Evolutionary conservation across 2,113 vertebrate species (phyloP).

Genomic region (Gorsachius goisagi): DNA sequence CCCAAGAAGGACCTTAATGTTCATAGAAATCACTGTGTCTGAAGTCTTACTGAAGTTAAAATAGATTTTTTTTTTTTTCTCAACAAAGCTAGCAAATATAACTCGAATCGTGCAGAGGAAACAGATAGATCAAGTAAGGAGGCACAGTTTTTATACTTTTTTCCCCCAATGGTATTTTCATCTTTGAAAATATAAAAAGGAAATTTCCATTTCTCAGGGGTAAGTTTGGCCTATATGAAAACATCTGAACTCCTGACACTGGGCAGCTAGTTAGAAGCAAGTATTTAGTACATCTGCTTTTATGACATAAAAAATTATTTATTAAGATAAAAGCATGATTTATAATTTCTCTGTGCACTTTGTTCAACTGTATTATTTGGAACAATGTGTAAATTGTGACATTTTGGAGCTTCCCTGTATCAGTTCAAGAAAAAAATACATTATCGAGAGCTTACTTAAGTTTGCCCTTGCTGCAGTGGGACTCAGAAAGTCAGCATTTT

Average conservation of each 20-base stretch:
- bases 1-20: neutral
- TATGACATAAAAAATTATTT: neutral
- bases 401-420: neutral
- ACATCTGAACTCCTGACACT: neutral
- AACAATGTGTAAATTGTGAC: neutral
- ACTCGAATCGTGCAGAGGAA: neutral
- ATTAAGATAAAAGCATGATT: conserved; percentile 9
- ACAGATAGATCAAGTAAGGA: neutral
- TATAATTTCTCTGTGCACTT: neutral
- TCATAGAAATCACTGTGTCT: neutral
- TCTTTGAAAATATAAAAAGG: neutral
- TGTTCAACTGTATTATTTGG: neutral
- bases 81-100: neutral
- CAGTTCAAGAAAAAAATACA: neutral
- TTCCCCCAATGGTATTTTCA: neutral
- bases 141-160: neutral
- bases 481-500: neutral
- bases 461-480: neutral
- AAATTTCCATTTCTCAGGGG: neutral
- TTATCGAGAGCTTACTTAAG: neutral
- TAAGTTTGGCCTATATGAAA: neutral
- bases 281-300: neutral
- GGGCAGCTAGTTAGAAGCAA: neutral
- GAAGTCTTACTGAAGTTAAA: neutral
- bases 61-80: neutral